A percentile compares a stretch with the other conserved stretches of the same genome.
phyloP scores from a whole-genome alignment of 30 jellyfish, hydroid and myxozoan species.

The Aurelia aurita region DNA sequence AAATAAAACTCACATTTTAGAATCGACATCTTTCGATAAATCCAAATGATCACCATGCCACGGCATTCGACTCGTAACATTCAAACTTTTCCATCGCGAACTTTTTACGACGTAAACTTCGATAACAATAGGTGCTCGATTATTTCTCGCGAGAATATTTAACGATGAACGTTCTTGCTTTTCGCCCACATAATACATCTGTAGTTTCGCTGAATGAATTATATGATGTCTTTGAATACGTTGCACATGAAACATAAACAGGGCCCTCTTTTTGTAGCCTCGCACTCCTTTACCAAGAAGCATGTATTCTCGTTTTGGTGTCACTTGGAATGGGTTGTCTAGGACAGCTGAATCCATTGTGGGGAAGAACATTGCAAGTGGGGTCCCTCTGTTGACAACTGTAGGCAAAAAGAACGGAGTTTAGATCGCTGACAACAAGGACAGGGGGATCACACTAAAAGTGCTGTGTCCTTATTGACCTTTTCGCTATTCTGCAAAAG shows the following conservation, averaged over 20 bases:
- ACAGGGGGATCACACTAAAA: no score
- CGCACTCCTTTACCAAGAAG: slow-evolving; percentile 69
- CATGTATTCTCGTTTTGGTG: slow-evolving; percentile 62
- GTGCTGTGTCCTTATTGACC: no score
- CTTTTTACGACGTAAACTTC: slow-evolving; percentile 70
- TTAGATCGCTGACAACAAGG: not conserved
- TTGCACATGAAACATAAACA: slow-evolving; percentile 62
- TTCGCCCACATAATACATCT: slow-evolving; percentile 65
- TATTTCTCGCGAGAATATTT: slow-evolving; percentile 49
- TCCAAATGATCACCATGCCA: slow-evolving; percentile 85
- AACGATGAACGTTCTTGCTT: slow-evolving; percentile 5
- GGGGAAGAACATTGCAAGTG: slow-evolving; percentile 61
- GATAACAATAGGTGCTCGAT: slow-evolving; percentile 9
- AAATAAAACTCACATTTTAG: slow-evolving; percentile 49
- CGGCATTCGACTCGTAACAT: slow-evolving; percentile 87
- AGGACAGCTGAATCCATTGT: slow-evolving; percentile 67
- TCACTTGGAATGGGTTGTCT: slow-evolving; percentile 59
- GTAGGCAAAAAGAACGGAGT: not conserved
- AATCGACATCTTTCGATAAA: slow-evolving; percentile 68
- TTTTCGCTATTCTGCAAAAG: no score
- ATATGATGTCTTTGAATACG: slow-evolving; percentile 62
- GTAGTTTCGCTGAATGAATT: slow-evolving; percentile 77
- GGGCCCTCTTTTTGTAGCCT: slow-evolving; percentile 67
- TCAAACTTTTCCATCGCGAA: slow-evolving; percentile 69
- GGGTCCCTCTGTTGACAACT: slow-evolving; percentile 17